Percentiles rank a stretch among this genome's conserved stretches.
These are phyloP conservation scores for Zaprionus taronus DNA, from an alignment of 1,140 invertebrate genomes.

Conservation along the genomic window DNA sequence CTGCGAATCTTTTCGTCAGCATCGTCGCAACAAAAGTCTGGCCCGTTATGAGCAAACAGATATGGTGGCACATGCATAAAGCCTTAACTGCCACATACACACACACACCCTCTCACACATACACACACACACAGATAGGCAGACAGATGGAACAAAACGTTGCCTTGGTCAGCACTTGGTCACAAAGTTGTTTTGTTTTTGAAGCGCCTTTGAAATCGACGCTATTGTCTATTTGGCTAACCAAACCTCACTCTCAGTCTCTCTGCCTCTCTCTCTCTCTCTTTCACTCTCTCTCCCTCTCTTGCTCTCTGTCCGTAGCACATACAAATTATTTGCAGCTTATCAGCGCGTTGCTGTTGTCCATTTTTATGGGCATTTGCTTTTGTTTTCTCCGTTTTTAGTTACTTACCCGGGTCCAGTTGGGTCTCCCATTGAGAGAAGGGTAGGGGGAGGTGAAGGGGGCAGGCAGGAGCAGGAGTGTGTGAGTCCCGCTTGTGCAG, in stretches of 20 bases:
- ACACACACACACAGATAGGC: conserved; percentile 12
- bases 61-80: conserved; percentile 61
- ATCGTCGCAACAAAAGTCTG: conserved; percentile 26
- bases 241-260: background rate
- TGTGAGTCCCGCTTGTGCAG: conserved; percentile 3
- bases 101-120: conserved; percentile 11
- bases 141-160: conserved; percentile 4
- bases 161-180: conserved; percentile 36
- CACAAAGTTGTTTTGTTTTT: conserved; percentile 52
- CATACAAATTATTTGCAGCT: conserved; percentile 81
- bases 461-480: background rate
- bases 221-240: conserved; percentile 54
- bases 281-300: conserved; percentile 10
- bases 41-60: conserved; percentile 42
- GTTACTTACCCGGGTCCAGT: conserved; percentile 52
- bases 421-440: background rate
- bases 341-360: conserved; percentile 78
- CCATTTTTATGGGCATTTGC: conserved; percentile 79
- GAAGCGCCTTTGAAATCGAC: conserved; percentile 72
- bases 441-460: background rate
- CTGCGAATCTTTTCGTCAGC: conserved; percentile 37
- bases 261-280: conserved; percentile 9
- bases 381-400: conserved; percentile 77
- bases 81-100: conserved; percentile 49
- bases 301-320: conserved; percentile 20